Evolutionary conservation across 1,140 invertebrate genomes (phyloP), one percentile per base, ranked within the genome.

Genomic region (Hesperophylax magnus): DNA sequence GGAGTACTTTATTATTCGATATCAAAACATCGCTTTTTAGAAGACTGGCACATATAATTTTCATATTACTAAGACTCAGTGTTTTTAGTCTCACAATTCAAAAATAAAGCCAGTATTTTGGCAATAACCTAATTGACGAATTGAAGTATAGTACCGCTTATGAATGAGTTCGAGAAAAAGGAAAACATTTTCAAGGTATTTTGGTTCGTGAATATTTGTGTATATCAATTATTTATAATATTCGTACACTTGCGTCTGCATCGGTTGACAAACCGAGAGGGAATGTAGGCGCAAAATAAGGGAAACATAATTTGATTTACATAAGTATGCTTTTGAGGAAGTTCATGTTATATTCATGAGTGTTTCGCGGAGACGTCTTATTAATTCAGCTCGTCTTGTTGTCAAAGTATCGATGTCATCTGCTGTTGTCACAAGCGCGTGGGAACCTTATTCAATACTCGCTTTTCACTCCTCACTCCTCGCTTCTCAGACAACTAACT

Each of bases 261-360:
- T 72, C 27, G 15, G 61, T 11, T 52, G 54, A 34, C n/a, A 61
- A 31, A 60, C 27, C 61, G 53, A 81, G 63, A 52, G 56, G 72
- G 20, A n/a, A 65, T 63, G 22, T 56, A 56, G 77, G 54, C 77
- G 81, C 69, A 69, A 56, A 79, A 82, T 79, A 79, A 78, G 69
- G 69, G 81, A 72, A 80, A 75, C 78, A 78, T 83, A 83, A 83
- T 83, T 83, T 72, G 71, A 83, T 83, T 80, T 83, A 83, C 81
- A 83, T 83, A 83, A 83, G 80, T 80, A 83, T 76, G 81, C 67
- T 76, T 83, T 80, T 80, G 53, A 76, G 78, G 52, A 78, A 78
- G 78, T 79, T 83, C 81, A 83, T 83, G 79, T 79, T 78, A 83
- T 83, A 83, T 83, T 83, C 81, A 83, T 83, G 78, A 80, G 78